A percentile compares a stretch with the other conserved stretches of the same genome.
Conservation (phyloP, 2,888 invertebrate genomes). For the Tenthredo livida region DNA sequence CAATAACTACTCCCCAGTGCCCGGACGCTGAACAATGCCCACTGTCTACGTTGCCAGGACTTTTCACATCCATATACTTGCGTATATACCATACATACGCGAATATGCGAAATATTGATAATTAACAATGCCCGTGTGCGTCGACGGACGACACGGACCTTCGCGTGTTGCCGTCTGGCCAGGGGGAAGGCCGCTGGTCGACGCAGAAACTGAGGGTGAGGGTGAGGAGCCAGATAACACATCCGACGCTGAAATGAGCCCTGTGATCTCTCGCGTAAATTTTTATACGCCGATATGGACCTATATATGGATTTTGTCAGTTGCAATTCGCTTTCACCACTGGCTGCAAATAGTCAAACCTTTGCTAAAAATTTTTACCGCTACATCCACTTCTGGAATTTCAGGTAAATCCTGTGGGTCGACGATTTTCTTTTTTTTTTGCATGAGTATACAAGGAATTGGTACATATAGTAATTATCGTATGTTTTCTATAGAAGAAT, state of each 20-base stretch:
- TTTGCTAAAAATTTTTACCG: background rate
- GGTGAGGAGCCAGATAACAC: conserved; percentile 56
- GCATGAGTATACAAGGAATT: background rate
- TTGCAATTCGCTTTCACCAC: background rate
- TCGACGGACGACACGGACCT: conserved; percentile 40
- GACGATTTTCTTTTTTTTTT: background rate
- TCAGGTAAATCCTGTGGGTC: background rate
- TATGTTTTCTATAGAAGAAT: background rate
- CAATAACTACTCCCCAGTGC: conserved; percentile 78
- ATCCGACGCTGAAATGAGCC: conserved; percentile 7
- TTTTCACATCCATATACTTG: conserved; percentile 44
- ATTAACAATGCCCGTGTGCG: conserved; percentile 74
- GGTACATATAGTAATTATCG: background rate
- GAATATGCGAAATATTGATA: conserved; percentile 77
- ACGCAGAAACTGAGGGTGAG: conserved; percentile 49
- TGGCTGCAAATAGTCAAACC: too few species aligned
- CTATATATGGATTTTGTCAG: background rate
- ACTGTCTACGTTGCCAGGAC: conserved; percentile 43
- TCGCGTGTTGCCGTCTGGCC: conserved; percentile 32
- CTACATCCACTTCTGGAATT: background rate
- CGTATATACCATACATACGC: conserved; percentile 28
- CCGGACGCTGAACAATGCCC: conserved; percentile 58
- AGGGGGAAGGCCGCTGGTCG: conserved; percentile 45
- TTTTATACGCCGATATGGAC: background rate
- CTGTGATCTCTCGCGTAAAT: background rate